Evolutionary conservation across 2,888 invertebrate species (phyloP).

Genomic region (Eupithecia inturbata): DNA sequence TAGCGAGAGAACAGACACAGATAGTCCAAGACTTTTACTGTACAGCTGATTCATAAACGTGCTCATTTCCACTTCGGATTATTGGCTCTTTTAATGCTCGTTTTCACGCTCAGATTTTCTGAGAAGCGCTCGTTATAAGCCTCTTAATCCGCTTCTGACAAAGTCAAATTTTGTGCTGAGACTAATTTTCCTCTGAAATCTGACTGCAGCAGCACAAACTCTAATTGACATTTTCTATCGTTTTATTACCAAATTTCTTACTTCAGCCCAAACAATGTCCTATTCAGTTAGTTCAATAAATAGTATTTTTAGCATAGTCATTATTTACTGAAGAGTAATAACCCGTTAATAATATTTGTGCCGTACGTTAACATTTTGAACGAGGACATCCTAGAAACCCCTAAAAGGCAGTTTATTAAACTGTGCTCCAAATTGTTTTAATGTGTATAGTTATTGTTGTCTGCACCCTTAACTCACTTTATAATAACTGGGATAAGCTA

Average conservation of each 20-base stretch:
- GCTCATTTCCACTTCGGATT: constrained; percentile 43
- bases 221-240: background rate
- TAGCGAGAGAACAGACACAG: background rate
- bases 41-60: constrained; percentile 47
- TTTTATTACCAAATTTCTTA: background rate
- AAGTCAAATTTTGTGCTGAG: constrained; percentile 9
- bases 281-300: constrained; percentile 3
- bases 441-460: constrained; percentile 40
- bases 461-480: constrained; percentile 4
- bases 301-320: constrained; percentile 12
- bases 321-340: constrained; percentile 41
- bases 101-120: constrained; percentile 47
- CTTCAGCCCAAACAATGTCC: background rate
- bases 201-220: constrained; percentile 1
- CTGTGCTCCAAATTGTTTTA: constrained; percentile 47
- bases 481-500: background rate
- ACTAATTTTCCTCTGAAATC: background rate
- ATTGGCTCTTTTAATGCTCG: constrained; percentile 47
- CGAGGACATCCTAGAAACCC: constrained; percentile 60
- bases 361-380: constrained; percentile 56
- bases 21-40: constrained; percentile 29
- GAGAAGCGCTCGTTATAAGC: constrained; percentile 41
- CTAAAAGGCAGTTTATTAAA: constrained; percentile 45
- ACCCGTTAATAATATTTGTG: constrained; percentile 47
- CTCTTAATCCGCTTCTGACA: constrained; percentile 23